Evolutionary conservation across 2,797 vertebrate genomes (phyloP).

Genomic region (Sebastes matsubarae): DNA sequence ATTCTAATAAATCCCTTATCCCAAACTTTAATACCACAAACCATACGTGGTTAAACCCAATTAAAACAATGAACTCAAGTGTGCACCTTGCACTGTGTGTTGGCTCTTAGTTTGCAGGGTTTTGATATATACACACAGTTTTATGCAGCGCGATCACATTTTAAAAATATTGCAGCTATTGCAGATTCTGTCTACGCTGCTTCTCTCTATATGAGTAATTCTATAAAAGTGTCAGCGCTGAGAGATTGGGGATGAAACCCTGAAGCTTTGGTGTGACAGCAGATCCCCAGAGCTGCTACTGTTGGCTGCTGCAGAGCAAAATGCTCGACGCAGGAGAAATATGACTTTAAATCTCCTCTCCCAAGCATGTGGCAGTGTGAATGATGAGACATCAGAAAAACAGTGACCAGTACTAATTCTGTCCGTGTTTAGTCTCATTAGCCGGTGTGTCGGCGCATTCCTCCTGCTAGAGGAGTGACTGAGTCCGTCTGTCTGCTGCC

Average conservation of each 20-base stretch:
- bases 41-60: not conserved
- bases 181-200: not conserved
- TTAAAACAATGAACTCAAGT: not conserved
- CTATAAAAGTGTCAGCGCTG: conserved; percentile 25
- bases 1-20: not conserved
- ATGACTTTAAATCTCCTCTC: not conserved
- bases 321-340: not conserved
- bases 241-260: conserved; percentile 11
- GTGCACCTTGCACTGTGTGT: not conserved
- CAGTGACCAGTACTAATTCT: not conserved
- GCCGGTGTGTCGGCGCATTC: conserved; percentile 52
- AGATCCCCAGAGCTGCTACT: conserved; percentile 8
- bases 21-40: not conserved
- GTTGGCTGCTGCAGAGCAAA: not conserved
- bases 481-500: conserved; percentile 22
- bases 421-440: conserved; percentile 45
- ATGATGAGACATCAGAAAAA: conserved; percentile 10
- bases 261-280: conserved; percentile 15
- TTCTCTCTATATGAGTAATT: not conserved
- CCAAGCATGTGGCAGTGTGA: not conserved
- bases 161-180: not conserved
- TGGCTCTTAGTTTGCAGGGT: not conserved
- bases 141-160: not conserved
- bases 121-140: not conserved
- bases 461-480: conserved; percentile 52